phyloP scores from a whole-genome alignment of 2,888 invertebrate genomes.

The Diaprepes abbreviatus region DNA sequence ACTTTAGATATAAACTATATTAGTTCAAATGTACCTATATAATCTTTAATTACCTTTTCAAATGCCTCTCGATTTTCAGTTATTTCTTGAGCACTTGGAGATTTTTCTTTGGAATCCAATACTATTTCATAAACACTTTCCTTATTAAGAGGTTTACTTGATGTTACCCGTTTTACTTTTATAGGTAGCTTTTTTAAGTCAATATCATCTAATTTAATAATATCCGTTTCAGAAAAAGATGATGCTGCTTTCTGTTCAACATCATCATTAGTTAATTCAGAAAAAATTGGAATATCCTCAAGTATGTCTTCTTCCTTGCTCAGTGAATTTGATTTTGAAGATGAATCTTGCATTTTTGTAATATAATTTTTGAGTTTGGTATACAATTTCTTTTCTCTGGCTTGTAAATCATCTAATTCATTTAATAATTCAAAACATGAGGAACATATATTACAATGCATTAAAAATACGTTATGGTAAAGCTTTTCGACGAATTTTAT shows the following conservation, averaged over 20 bases:
- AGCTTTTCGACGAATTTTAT: slow-evolving; percentile 49
- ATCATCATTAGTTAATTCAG: slow-evolving; percentile 9
- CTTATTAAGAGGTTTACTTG: neutral
- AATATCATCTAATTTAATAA: slow-evolving; percentile 29
- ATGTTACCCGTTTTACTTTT: slow-evolving; percentile 33
- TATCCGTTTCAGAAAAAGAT: neutral
- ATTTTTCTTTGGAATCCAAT: neutral
- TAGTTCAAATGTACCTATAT: no score
- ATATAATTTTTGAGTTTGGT: slow-evolving; percentile 48
- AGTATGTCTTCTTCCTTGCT: neutral
- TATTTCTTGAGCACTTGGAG: neutral
- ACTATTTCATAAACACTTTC: neutral
- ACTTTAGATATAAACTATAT: no score
- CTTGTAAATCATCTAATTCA: slow-evolving; percentile 58
- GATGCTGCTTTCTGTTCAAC: neutral
- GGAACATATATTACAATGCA: slow-evolving; percentile 52
- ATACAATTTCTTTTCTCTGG: slow-evolving; percentile 52
- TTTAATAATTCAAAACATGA: slow-evolving; percentile 56
- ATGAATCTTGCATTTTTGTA: slow-evolving; percentile 35
- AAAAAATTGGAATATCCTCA: slow-evolving; percentile 1
- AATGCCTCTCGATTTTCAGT: slow-evolving; percentile 34
- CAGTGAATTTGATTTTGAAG: slow-evolving; percentile 24
- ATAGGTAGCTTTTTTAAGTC: slow-evolving; percentile 42
- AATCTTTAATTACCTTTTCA: slow-evolving; percentile 35
- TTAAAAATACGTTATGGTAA: slow-evolving; percentile 37